phyloP scores from a whole-genome alignment of 2,888 invertebrate species.

The Syritta pipiens region DNA sequence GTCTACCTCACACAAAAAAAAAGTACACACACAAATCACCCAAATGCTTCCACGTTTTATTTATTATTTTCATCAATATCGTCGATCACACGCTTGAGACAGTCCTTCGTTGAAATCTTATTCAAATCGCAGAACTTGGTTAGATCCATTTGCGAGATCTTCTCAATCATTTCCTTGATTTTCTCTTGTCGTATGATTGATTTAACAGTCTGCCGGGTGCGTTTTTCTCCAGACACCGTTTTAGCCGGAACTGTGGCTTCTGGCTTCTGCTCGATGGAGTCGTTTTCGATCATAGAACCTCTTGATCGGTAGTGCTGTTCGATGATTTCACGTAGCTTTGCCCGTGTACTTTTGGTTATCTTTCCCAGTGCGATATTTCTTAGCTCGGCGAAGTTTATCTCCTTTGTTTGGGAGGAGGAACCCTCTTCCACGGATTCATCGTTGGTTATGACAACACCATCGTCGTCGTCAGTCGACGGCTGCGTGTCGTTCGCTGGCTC shows the following conservation, averaged over 20 bases:
- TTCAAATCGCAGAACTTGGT: conserved; percentile 80
- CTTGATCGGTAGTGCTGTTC: conserved; percentile 76
- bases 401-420: conserved; percentile 70
- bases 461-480: conserved; percentile 70
- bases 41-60: conserved; percentile 32
- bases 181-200: conserved; percentile 78
- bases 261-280: conserved; percentile 45
- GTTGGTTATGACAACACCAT: conserved; percentile 73
- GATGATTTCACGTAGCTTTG: conserved; percentile 76
- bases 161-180: conserved; percentile 80
- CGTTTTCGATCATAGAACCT: conserved; percentile 75
- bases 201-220: conserved; percentile 74
- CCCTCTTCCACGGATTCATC: conserved; percentile 69
- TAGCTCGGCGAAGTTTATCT: conserved; percentile 77
- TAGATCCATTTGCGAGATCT: conserved; percentile 79
- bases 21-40: neutral
- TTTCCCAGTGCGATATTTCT: conserved; percentile 76
- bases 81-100: conserved; percentile 80
- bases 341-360: conserved; percentile 75
- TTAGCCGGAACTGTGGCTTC: conserved; percentile 55
- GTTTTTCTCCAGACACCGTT: conserved; percentile 55
- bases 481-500: conserved; percentile 3
- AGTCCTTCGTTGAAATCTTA: conserved; percentile 80
- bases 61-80: conserved; percentile 77
- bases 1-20: neutral